phyloP scores from a whole-genome alignment of 2,113 vertebrate genomes.

The Podarcis muralis region DNA sequence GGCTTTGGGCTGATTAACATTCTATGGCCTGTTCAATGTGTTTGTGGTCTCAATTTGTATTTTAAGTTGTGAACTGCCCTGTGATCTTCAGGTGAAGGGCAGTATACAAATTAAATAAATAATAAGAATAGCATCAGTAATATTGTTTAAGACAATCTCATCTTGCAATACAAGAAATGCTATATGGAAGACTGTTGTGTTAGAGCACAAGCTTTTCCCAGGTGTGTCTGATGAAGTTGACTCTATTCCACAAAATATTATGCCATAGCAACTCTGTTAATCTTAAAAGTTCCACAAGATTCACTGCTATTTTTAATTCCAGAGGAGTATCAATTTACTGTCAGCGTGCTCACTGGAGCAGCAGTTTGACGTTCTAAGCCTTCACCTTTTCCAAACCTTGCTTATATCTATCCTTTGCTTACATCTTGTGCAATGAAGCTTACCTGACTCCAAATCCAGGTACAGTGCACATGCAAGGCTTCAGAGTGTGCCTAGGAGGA shows the following conservation, averaged over 20 bases:
- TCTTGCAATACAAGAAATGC: no score
- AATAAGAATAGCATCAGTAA: no score
- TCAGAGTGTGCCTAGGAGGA: background rate
- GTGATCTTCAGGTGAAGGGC: no score
- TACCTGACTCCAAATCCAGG: background rate
- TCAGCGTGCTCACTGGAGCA: background rate
- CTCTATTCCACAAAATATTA: background rate
- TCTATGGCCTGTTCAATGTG: no score
- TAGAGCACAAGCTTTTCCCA: no score
- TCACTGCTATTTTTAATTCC: background rate
- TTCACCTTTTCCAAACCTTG: conserved; percentile 14
- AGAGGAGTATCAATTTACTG: background rate
- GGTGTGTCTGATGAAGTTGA: no score
- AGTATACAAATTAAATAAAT: no score
- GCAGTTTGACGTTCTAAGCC: background rate
- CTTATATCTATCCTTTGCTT: background rate
- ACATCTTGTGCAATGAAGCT: background rate
- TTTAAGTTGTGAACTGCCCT: no score
- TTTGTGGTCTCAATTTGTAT: no score
- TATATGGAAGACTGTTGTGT: no score
- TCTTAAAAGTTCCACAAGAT: background rate
- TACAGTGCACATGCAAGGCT: background rate
- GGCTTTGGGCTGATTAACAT: no score
- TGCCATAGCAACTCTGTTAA: background rate
- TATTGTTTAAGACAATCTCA: no score